Base-by-base conservation (phyloP, 2,888 invertebrate species). In the Pyrrhopygopsis socrates region DNA sequence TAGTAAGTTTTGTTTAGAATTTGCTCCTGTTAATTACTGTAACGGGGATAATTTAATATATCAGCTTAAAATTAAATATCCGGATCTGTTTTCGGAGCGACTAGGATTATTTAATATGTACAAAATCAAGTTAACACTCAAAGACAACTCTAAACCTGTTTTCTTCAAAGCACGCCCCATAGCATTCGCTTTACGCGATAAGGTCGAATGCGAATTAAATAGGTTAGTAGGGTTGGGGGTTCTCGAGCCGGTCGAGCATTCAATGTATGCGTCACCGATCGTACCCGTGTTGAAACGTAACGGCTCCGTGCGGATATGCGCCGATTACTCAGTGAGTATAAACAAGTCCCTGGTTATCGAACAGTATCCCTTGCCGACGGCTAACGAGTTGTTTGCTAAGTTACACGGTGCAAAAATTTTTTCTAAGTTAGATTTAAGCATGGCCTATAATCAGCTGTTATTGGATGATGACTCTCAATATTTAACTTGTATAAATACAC, bases 341-440 rank as follows among this genome's bases (percentile, higher is more conserved):
- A 91, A 92, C 73, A 92, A 92, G 82, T 85, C 90, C 22, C 77
- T 92, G 63, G 13, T 83, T 2, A 54, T 92, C 0, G 93, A 93
- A 41, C 79, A 93, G 41, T 93, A 92, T 45, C 92, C 93, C 0
- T 76, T 93, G 0, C 93, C 91, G 3, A 90, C 86, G 0, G 60
- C 87, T 6, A 78, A 81, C 3, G 88, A 91, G 13, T 67, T 93
- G 22, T 91, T 92, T 80, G 71, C 91, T 4, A 91, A 89, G 54
- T 45, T 93, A 24, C 76, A 89, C 22, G 90, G 90, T 1, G 90
- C 90, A 6, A 34, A 88, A 29, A 63, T 79, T 18, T 90, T 88
- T 60, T 74, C 60, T 15, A 89, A 88, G 58, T 34, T 90, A 38
- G 89, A 92, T 77, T 74, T 91, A 11, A 84, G 80, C 1, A 87